Evolutionary conservation across 2,113 vertebrate species (phyloP), one percentile per base, ranked within the genome.

Genomic region (Tretioscincus oriximinensis): DNA sequence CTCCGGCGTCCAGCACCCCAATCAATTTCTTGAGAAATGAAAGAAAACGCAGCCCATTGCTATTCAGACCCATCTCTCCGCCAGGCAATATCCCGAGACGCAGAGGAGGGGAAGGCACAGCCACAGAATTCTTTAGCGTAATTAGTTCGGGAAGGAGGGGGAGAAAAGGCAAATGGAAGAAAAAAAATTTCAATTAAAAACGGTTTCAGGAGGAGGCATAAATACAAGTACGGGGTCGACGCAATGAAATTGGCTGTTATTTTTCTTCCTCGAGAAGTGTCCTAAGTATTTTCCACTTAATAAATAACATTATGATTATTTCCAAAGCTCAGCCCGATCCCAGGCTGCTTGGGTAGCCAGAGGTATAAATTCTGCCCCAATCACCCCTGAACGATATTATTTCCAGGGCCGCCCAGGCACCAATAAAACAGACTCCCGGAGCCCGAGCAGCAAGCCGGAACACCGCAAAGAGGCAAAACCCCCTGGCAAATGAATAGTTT

Each of bases 181-280:
- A 5, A 21, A 81, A 85, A 58, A n/a, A 87, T 80, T 91, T 92
- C 87, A 91, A 90, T 91, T 91, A 90, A 91, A 92, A 93, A 89
- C 60, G 85, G 81, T 73, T 24, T 81, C 70, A 86, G 85, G 73
- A 78, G 89, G 90, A 81, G 77, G 64, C 87, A 84, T 78, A 86
- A 93, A 92, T 87, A 87, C 66, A 74, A 16, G 61, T 84, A 82
- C n/a, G 20, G 11, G 82, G 79, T 2, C 81, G 87, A 83, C 51
- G 45, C 14, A 18, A 24, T 45, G 80, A 73, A 74, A 84, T 28
- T 67, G 86, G 67, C 80, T 80, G 78, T 84, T 86, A 86, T 84
- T 89, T 86, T 77, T 35, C 51, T 85, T 54, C 84, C 90, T 88
- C 51, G 1, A 65, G 81, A 69, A 78, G 51, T 86, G 85, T 76